Evolutionary conservation across 2,113 vertebrate species (phyloP).

Genomic region (Neoarius graeffei): DNA sequence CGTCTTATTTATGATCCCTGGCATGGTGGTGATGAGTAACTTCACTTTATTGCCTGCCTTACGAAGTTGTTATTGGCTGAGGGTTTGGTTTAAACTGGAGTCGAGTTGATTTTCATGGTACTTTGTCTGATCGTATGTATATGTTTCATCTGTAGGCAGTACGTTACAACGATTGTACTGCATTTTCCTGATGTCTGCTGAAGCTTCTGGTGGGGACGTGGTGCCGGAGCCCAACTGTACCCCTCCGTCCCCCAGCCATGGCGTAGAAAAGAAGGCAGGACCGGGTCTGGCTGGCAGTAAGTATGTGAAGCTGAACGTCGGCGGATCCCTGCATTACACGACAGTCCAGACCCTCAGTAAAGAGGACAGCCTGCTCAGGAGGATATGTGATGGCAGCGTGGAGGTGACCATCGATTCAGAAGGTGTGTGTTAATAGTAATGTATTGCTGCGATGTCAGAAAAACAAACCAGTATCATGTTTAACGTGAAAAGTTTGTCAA

Average conservation of each 20-base stretch:
- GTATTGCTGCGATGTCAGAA: too few relatives aligned
- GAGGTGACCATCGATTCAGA: slow-evolving; percentile 82
- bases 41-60: too few relatives aligned
- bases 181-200: slow-evolving; percentile 73
- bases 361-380: slow-evolving; percentile 81
- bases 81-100: background rate
- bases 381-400: slow-evolving; percentile 80
- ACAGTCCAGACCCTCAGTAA: slow-evolving; percentile 86
- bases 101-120: background rate
- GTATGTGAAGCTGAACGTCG: slow-evolving; percentile 88
- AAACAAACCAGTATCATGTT: too few relatives aligned
- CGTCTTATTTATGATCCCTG: background rate
- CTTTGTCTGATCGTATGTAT: background rate
- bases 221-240: slow-evolving; percentile 57
- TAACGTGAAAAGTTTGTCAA: too few relatives aligned
- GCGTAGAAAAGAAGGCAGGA: slow-evolving; percentile 63
- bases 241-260: slow-evolving; percentile 59
- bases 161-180: slow-evolving; percentile 10
- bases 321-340: slow-evolving; percentile 85
- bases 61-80: too few relatives aligned
- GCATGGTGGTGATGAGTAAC: too few relatives aligned
- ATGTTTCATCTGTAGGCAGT: slow-evolving; percentile 9
- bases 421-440: slow-evolving; percentile 62
- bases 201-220: slow-evolving; percentile 73
- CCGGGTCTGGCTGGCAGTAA: slow-evolving; percentile 77